Percentiles rank a stretch among this genome's conserved stretches.
These are phyloP conservation scores for Gambelia wislizenii DNA, from an alignment of 2,797 vertebrate genomes.

Conservation along the genomic window DNA sequence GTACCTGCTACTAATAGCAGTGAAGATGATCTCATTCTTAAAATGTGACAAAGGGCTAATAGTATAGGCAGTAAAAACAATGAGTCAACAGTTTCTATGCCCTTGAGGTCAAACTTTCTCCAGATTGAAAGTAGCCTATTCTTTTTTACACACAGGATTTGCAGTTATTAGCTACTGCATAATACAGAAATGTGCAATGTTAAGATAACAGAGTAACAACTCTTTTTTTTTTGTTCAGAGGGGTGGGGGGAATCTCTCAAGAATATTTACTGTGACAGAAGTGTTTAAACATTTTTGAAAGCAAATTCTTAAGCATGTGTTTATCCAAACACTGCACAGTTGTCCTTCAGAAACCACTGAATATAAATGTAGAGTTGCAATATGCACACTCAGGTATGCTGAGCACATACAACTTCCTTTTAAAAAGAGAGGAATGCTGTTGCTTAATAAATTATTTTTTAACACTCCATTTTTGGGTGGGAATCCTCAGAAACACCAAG, in stretches of 20 bases:
- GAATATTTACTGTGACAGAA: conserved; percentile 30
- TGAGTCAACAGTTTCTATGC: conserved; percentile 77
- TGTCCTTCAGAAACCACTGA: background rate
- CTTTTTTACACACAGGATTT: conserved; percentile 59
- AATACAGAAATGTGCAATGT: conserved; percentile 52
- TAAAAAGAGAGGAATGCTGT: conserved; percentile 29
- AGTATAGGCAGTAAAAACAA: conserved; percentile 77
- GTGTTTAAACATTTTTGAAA: conserved; percentile 27
- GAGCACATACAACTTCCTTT: conserved; percentile 32
- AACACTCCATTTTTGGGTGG: background rate
- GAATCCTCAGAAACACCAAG: conserved; percentile 7
- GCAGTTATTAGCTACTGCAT: conserved; percentile 39
- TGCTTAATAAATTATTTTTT: conserved; percentile 29
- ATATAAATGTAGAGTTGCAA: background rate
- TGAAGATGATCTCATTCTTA: conserved; percentile 75
- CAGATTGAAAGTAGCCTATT: conserved; percentile 69
- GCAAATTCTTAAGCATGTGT: background rate
- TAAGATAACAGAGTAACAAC: conserved; percentile 43
- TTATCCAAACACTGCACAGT: background rate
- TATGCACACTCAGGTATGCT: background rate
- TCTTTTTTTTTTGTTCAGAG: background rate
- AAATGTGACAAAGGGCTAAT: conserved; percentile 76
- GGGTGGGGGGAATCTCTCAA: no score
- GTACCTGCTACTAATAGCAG: conserved; percentile 73
- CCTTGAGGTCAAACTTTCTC: conserved; percentile 75